Conservation (phyloP, 1,140 invertebrate species). For the Cyrtorhinus lividipennis region DNA sequence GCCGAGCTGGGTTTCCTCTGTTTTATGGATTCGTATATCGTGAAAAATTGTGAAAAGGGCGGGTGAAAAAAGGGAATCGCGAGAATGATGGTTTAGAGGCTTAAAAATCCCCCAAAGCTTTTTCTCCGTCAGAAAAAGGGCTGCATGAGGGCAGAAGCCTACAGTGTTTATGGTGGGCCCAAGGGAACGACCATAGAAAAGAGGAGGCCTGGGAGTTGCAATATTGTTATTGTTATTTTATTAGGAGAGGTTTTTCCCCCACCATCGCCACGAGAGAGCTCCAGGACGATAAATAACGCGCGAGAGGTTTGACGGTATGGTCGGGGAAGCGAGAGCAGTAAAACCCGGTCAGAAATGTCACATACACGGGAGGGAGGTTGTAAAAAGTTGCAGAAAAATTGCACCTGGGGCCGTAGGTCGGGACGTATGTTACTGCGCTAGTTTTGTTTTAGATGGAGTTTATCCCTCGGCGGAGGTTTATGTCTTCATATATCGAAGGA, state of each 20-base stretch:
- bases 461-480: slow-evolving; percentile 7
- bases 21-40: no score
- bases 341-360: slow-evolving; percentile 14
- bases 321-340: background rate
- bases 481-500: slow-evolving; percentile 13
- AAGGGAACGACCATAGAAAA: background rate
- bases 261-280: background rate
- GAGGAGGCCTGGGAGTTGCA: background rate
- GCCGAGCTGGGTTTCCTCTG: no score
- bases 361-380: slow-evolving; percentile 5
- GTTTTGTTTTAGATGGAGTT: slow-evolving; percentile 13
- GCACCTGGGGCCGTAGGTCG: slow-evolving; percentile 15
- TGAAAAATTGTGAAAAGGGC: no score
- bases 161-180: background rate
- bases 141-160: background rate
- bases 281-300: slow-evolving; percentile 10
- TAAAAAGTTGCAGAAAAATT: slow-evolving; percentile 17
- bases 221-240: slow-evolving; percentile 17
- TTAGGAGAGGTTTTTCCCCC: background rate
- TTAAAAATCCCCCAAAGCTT: background rate
- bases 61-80: no score
- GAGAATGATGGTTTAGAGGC: background rate
- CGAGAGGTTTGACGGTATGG: background rate
- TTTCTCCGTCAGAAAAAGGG: background rate
- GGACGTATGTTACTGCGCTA: slow-evolving; percentile 16